phyloP scores from a whole-genome alignment of 2,113 vertebrate genomes.

The Rousettus leschenaultii region DNA sequence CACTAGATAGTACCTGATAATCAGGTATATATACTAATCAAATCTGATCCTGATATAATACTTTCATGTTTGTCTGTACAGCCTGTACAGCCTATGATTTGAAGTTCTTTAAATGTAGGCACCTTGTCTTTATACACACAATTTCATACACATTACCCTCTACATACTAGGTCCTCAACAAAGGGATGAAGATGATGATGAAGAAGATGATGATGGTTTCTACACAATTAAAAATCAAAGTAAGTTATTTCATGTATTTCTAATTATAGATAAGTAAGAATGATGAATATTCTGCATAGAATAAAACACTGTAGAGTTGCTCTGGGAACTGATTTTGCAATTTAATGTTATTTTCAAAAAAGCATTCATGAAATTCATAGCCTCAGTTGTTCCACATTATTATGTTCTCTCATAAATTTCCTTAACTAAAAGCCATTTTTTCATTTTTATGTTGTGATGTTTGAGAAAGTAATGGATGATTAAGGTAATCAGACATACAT shows the following conservation, averaged over 20 bases:
- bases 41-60: neutral
- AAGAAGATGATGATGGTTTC: neutral
- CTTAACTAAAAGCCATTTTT: constrained; percentile 55
- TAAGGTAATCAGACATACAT: constrained; percentile 16
- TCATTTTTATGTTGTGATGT: neutral
- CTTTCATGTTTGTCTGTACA: neutral
- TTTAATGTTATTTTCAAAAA: constrained; percentile 77
- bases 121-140: neutral
- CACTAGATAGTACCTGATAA: neutral
- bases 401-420: constrained; percentile 64
- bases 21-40: neutral
- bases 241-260: constrained; percentile 25
- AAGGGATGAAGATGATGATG: neutral
- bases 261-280: neutral
- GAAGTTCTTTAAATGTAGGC: neutral
- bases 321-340: constrained; percentile 65
- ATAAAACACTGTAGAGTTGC: constrained; percentile 48
- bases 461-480: constrained; percentile 21
- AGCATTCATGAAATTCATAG: constrained; percentile 71
- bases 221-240: constrained; percentile 4
- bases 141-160: neutral
- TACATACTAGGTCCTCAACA: neutral
- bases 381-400: constrained; percentile 64
- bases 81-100: neutral
- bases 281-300: constrained; percentile 27